These are phyloP conservation scores for Zaprionus capensis DNA, from an alignment of 1,140 invertebrate genomes.

Conservation along the genomic window DNA sequence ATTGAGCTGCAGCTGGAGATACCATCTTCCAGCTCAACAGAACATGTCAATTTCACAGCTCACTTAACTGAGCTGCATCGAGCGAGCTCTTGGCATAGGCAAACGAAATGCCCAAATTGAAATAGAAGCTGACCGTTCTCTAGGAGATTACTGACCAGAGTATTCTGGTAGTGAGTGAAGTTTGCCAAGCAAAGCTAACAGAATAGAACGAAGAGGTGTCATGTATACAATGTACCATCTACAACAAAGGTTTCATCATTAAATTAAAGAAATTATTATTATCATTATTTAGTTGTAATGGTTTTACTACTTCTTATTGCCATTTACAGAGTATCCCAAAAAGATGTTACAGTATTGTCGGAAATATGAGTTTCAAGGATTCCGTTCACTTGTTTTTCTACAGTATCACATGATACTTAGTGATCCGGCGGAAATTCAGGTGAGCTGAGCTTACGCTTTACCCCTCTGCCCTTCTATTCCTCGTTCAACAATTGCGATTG, in stretches of 20 bases:
- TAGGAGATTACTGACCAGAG: background rate
- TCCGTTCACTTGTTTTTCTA: slow-evolving; percentile 74
- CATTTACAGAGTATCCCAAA: slow-evolving; percentile 72
- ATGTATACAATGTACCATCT: background rate
- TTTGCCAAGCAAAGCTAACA: background rate
- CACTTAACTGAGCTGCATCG: slow-evolving; percentile 10
- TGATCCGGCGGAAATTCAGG: slow-evolving; percentile 81
- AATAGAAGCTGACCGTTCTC: background rate
- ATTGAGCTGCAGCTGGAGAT: background rate
- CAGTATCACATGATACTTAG: slow-evolving; percentile 81
- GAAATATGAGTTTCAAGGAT: slow-evolving; percentile 82
- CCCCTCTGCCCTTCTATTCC: no score
- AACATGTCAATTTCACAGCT: slow-evolving; percentile 13
- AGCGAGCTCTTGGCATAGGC: background rate
- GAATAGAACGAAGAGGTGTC: background rate
- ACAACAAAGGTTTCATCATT: background rate
- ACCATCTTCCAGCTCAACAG: background rate
- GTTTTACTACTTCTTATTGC: background rate
- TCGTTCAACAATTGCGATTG: background rate
- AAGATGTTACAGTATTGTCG: slow-evolving; percentile 79
- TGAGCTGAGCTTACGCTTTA: slow-evolving; percentile 27
- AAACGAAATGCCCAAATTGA: slow-evolving; percentile 11
- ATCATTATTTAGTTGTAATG: background rate
- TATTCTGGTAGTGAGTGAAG: background rate
- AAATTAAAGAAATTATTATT: background rate